Conservation (phyloP, 2,113 vertebrate species). For the Pygoscelis antarcticus region DNA sequence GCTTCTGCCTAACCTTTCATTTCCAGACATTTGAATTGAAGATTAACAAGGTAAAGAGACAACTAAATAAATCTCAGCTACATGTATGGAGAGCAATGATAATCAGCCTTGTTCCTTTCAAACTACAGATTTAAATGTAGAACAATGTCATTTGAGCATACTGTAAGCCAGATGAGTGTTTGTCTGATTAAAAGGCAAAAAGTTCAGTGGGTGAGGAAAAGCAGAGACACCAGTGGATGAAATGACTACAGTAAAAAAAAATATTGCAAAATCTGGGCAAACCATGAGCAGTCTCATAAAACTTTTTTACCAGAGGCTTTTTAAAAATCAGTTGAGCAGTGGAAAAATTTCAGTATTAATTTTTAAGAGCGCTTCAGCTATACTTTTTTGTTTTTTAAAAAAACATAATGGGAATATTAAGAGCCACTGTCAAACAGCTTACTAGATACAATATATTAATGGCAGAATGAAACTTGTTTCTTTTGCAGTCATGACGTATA, state of each 20-base stretch:
- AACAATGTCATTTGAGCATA: not conserved
- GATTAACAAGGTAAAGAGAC: not conserved
- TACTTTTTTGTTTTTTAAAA: not conserved
- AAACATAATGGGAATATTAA: not conserved
- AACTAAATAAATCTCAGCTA: not conserved
- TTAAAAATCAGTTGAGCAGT: not conserved
- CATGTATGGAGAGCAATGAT: not conserved
- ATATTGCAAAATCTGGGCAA: not conserved
- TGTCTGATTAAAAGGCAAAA: slow-evolving; percentile 58
- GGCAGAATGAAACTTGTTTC: not conserved
- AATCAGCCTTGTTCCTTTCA: not conserved
- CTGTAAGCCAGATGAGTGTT: not conserved
- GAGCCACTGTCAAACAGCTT: not conserved
- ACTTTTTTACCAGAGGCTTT: slow-evolving; percentile 43
- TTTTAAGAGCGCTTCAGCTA: not conserved
- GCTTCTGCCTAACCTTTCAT: not conserved
- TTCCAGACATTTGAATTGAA: not conserved
- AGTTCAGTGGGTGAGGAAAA: slow-evolving; percentile 69
- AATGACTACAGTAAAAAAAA: slow-evolving; percentile 54
- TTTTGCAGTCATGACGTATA: not conserved
- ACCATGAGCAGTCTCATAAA: slow-evolving; percentile 29
- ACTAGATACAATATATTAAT: not conserved
- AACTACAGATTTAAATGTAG: not conserved
- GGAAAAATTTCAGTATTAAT: not conserved
- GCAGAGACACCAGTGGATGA: slow-evolving; percentile 37